Evolutionary conservation across 2,113 vertebrate genomes (phyloP).

Genomic region (Takifugu bimaculatus): DNA sequence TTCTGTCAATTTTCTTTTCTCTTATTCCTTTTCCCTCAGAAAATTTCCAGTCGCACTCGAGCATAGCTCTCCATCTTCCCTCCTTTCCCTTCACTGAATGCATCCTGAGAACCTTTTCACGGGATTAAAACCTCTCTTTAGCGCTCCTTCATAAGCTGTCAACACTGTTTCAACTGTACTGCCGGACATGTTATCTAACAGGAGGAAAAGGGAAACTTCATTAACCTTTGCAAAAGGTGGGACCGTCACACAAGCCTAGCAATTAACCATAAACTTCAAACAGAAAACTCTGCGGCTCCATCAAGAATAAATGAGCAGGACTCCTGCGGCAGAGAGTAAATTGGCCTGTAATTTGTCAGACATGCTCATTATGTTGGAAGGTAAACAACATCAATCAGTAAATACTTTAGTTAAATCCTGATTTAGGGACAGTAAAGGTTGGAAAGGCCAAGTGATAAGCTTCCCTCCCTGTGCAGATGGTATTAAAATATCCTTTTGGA

Average conservation of each 20-base stretch:
- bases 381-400: slow-evolving; percentile 1
- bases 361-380: not conserved
- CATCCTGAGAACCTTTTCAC: slow-evolving; percentile 9
- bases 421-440: not conserved
- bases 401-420: not conserved
- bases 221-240: slow-evolving; percentile 63
- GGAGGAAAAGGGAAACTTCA: slow-evolving; percentile 45
- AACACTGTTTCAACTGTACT: not conserved
- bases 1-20: slow-evolving; percentile 4
- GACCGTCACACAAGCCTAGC: slow-evolving; percentile 42
- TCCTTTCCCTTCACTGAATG: not conserved
- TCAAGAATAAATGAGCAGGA: slow-evolving; percentile 16
- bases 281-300: slow-evolving; percentile 19
- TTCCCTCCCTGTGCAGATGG: too few species aligned
- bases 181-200: slow-evolving; percentile 29
- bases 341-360: slow-evolving; percentile 1
- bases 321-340: slow-evolving; percentile 5
- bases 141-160: slow-evolving; percentile 1
- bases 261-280: slow-evolving; percentile 60
- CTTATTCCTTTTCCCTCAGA: not conserved
- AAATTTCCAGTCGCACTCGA: not conserved
- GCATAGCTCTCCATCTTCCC: not conserved
- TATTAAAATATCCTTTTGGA: too few species aligned
- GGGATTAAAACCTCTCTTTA: slow-evolving; percentile 16
- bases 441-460: not conserved